These are phyloP conservation scores for Polypterus bichir DNA, from an alignment of 2,113 vertebrate genomes.

Conservation along the genomic window DNA sequence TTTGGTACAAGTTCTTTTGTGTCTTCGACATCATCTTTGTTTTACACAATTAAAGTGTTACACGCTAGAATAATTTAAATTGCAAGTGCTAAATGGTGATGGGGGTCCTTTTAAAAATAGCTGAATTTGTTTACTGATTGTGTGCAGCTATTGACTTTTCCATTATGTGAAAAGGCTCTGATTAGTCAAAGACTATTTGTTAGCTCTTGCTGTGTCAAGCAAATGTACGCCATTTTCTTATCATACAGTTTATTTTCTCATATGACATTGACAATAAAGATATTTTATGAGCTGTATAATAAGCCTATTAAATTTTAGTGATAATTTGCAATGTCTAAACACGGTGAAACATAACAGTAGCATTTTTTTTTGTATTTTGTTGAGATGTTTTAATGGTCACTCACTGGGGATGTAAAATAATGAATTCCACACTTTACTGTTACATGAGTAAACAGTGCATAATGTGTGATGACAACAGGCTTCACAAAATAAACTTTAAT, in stretches of 20 bases:
- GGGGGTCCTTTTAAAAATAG: slow-evolving; percentile 58
- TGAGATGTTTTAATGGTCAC: too few species aligned
- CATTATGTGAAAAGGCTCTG: slow-evolving; percentile 66
- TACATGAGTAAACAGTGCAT: too few species aligned
- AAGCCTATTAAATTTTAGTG: too few species aligned
- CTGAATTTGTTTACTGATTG: slow-evolving; percentile 81
- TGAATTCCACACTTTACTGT: too few species aligned
- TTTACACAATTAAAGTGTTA: slow-evolving; percentile 93
- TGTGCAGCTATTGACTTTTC: slow-evolving; percentile 68
- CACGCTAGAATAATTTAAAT: slow-evolving; percentile 92
- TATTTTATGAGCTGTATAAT: too few species aligned
- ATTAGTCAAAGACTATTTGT: slow-evolving; percentile 33
- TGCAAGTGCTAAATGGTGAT: slow-evolving; percentile 70
- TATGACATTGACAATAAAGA: too few species aligned
- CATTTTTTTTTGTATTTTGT: too few species aligned
- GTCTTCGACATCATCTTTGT: slow-evolving; percentile 84
- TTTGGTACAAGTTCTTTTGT: slow-evolving; percentile 72
- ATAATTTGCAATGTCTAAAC: too few species aligned
- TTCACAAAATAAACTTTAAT: too few species aligned
- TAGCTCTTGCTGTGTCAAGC: slow-evolving; percentile 20
- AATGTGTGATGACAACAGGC: too few species aligned
- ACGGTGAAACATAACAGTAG: too few species aligned
- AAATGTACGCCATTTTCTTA: slow-evolving; percentile 32
- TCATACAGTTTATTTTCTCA: slow-evolving; percentile 34
- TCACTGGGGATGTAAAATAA: too few species aligned